Conservation (phyloP, 2,113 vertebrate species). For the Microtus richardsoni region DNA sequence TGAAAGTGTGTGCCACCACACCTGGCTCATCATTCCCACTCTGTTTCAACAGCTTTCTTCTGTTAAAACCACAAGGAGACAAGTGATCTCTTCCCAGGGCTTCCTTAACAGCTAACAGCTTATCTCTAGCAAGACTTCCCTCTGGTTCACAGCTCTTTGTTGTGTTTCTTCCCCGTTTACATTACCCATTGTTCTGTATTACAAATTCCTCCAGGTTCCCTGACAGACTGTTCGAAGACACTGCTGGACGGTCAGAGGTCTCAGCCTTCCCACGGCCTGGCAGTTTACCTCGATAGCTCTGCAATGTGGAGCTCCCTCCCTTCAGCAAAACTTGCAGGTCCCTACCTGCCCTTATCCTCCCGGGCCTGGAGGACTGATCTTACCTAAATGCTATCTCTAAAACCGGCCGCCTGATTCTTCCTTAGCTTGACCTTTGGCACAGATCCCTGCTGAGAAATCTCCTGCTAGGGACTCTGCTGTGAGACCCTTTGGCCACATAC, state of each 20-base stretch:
- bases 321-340: not conserved
- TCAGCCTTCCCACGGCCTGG: not conserved
- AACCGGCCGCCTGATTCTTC: not conserved
- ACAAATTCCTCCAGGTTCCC: constrained; percentile 49
- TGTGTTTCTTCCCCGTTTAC: constrained; percentile 55
- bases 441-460: not conserved
- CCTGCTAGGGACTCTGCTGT: not conserved
- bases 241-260: not conserved
- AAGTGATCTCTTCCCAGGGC: constrained; percentile 49
- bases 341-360: not conserved
- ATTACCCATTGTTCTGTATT: constrained; percentile 20
- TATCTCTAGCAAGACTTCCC: constrained; percentile 35
- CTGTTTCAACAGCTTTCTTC: constrained; percentile 46
- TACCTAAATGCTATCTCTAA: not conserved
- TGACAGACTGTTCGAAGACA: not conserved
- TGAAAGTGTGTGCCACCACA: not conserved
- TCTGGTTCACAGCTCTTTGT: constrained; percentile 4
- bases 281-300: not conserved
- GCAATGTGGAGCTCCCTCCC: not conserved
- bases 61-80: constrained; percentile 55
- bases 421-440: not conserved
- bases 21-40: not conserved
- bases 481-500: not conserved
- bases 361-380: not conserved
- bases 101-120: constrained; percentile 59